Conservation (phyloP, 2,797 vertebrate genomes). For the Rhinichthys osculus region DNA sequence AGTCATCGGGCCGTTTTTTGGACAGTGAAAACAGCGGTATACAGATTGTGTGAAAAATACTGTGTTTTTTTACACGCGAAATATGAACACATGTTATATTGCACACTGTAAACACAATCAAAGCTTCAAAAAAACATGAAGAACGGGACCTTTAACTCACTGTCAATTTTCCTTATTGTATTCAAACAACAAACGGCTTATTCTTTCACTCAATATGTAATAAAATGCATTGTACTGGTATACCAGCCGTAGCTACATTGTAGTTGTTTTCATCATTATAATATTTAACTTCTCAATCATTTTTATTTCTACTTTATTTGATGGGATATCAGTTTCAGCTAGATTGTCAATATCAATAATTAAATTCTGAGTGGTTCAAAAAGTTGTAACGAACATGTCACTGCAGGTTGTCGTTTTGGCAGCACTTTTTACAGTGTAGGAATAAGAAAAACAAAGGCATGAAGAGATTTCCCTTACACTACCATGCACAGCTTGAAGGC, state of each 20-base stretch:
- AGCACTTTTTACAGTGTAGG: background rate
- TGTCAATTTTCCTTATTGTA: slow-evolving; percentile 15
- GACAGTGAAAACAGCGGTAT: too few relatives aligned
- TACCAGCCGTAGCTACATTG: slow-evolving; percentile 36
- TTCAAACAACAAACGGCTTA: slow-evolving; percentile 1
- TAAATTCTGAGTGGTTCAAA: background rate
- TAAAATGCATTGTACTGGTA: slow-evolving; percentile 72
- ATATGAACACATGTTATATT: too few relatives aligned
- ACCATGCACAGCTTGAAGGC: slow-evolving; percentile 25
- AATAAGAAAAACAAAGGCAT: background rate
- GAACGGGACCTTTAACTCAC: too few relatives aligned
- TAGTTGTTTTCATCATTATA: background rate
- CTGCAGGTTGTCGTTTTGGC: background rate
- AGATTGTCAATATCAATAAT: background rate
- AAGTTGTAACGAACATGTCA: background rate
- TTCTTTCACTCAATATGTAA: slow-evolving; percentile 71
- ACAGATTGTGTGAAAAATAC: too few relatives aligned
- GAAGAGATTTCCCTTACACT: slow-evolving; percentile 22
- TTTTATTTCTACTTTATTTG: background rate
- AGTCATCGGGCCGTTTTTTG: too few relatives aligned
- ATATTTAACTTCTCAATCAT: background rate
- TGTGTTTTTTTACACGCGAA: too few relatives aligned
- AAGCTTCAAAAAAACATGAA: too few relatives aligned
- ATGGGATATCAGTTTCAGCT: background rate
- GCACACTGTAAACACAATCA: too few relatives aligned